phyloP scores from a whole-genome alignment of 2,888 invertebrate genomes.

The Tetranychus truncatus region DNA sequence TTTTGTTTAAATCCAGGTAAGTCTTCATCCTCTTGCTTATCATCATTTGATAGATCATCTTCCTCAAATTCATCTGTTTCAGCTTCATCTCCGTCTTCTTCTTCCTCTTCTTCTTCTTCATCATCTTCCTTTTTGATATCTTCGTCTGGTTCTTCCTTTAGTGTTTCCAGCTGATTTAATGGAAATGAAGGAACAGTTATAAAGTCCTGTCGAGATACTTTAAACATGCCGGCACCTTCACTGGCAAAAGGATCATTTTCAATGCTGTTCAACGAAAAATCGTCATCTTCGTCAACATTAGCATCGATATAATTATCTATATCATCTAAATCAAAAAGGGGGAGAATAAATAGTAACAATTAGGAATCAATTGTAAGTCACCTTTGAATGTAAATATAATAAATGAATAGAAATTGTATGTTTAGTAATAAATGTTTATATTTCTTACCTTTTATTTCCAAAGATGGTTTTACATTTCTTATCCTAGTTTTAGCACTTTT shows the following conservation, averaged over 20 bases:
- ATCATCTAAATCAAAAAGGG: background rate
- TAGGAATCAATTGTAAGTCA: background rate
- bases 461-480: background rate
- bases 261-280: background rate
- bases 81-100: background rate
- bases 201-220: background rate
- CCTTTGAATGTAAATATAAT: background rate
- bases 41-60: constrained; percentile 8
- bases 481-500: background rate
- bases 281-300: background rate
- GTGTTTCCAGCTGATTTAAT: background rate
- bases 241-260: constrained; percentile 1
- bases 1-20: background rate
- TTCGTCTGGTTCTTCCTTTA: constrained; percentile 7
- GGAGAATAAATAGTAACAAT: background rate
- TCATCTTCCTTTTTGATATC: constrained; percentile 12
- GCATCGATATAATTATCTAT: background rate
- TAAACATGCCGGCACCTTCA: background rate
- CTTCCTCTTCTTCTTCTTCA: constrained; percentile 13
- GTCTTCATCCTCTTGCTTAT: background rate
- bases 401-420: background rate
- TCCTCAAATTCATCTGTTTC: constrained; percentile 2
- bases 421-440: background rate
- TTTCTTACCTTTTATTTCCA: background rate
- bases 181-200: background rate